phyloP scores from a whole-genome alignment of 2,888 invertebrate species.

The Acanthosepion lycidas region DNA sequence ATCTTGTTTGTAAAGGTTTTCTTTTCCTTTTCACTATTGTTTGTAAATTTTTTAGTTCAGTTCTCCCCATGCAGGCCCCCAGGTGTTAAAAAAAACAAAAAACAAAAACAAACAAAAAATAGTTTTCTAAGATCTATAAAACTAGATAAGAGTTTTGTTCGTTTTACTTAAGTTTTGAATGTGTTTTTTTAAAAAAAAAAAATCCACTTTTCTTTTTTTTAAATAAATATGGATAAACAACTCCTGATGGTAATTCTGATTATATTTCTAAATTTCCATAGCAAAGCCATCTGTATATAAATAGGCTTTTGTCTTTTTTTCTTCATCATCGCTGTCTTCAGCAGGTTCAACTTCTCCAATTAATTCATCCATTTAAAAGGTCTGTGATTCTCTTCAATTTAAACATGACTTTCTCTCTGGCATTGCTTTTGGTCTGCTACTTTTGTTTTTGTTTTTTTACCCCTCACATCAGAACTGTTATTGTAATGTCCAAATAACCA shows the following conservation, averaged over 20 bases:
- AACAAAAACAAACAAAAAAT: background rate
- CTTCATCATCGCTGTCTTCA: constrained; percentile 47
- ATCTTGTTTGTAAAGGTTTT: constrained; percentile 48
- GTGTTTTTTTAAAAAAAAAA: background rate
- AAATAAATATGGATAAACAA: background rate
- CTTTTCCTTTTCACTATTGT: constrained; percentile 37
- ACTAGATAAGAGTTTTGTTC: background rate
- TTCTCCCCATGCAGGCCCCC: background rate
- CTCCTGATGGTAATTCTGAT: constrained; percentile 3
- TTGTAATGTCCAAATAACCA: background rate
- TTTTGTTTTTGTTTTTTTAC: background rate
- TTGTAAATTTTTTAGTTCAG: constrained; percentile 3
- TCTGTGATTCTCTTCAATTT: background rate
- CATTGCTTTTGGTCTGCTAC: background rate
- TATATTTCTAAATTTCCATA: background rate
- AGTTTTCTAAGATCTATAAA: background rate
- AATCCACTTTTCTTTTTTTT: constrained; percentile 37
- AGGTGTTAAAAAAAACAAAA: background rate
- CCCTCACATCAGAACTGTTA: background rate
- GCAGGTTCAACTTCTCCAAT: constrained; percentile 16
- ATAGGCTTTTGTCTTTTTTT: background rate
- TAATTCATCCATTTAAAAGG: background rate
- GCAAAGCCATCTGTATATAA: background rate
- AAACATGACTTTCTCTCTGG: background rate
- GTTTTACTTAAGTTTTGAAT: background rate